Evolutionary conservation across 2,113 vertebrate species (phyloP).

Genomic region (Addax nasomaculatus): DNA sequence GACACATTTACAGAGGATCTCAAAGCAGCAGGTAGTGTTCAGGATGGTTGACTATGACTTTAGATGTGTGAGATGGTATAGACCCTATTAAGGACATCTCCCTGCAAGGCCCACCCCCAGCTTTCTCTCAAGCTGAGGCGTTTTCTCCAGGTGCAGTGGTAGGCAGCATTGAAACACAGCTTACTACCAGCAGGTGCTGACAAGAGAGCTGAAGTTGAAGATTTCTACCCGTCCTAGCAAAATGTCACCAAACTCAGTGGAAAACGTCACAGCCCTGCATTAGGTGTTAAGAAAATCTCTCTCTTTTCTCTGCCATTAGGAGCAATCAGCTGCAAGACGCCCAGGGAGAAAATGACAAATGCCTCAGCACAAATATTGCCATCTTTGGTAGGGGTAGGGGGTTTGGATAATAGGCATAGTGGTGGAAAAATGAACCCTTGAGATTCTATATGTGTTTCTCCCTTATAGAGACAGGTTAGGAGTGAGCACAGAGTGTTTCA

Average conservation of each 20-base stretch:
- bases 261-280: neutral
- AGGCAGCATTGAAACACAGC: slow-evolving; percentile 5
- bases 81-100: neutral
- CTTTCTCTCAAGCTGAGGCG: neutral
- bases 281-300: slow-evolving; percentile 35
- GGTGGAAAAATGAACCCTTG: neutral
- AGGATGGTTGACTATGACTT: neutral
- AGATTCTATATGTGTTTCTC: neutral
- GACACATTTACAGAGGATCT: neutral
- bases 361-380: slow-evolving; percentile 1
- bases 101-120: neutral
- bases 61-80: neutral
- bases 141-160: neutral
- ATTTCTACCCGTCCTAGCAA: slow-evolving; percentile 4
- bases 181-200: neutral
- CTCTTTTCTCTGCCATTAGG: neutral
- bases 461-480: neutral
- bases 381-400: neutral
- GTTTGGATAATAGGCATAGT: neutral
- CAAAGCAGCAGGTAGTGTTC: neutral
- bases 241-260: slow-evolving; percentile 30
- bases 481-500: neutral
- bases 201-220: neutral
- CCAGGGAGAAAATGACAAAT: slow-evolving; percentile 16
- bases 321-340: neutral